Evolutionary conservation across 2,797 vertebrate species (phyloP).

Genomic region (Mergus octosetaceus): DNA sequence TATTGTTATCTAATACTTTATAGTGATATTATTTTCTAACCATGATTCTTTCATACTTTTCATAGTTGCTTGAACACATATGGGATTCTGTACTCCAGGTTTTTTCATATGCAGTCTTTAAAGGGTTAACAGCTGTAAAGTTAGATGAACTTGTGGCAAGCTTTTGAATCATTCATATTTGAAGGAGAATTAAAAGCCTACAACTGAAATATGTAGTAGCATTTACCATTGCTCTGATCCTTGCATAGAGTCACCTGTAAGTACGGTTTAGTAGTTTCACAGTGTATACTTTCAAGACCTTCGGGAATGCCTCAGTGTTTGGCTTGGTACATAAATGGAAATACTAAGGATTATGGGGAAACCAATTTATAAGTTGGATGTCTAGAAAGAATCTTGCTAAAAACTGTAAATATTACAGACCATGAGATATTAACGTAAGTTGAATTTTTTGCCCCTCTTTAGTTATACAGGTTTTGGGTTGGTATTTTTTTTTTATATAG

Average conservation of each 20-base stretch:
- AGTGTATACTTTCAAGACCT: slow-evolving; percentile 71
- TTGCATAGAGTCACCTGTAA: slow-evolving; percentile 80
- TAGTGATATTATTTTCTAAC: slow-evolving; percentile 73
- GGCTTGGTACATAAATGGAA: slow-evolving; percentile 74
- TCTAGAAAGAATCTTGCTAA: slow-evolving; percentile 76
- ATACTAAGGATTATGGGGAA: slow-evolving; percentile 69
- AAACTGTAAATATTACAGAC: slow-evolving; percentile 80
- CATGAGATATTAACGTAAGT: slow-evolving; percentile 77
- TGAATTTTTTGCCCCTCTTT: slow-evolving; percentile 69
- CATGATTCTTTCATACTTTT: slow-evolving; percentile 64
- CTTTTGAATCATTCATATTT: slow-evolving; percentile 75
- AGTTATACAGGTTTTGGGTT: slow-evolving; percentile 70
- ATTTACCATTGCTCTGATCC: slow-evolving; percentile 77
- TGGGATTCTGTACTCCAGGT: slow-evolving; percentile 61
- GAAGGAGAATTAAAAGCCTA: slow-evolving; percentile 72
- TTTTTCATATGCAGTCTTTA: slow-evolving; percentile 77
- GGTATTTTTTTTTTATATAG: slow-evolving; percentile 69
- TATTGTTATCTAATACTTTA: slow-evolving; percentile 72
- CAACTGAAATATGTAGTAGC: slow-evolving; percentile 74
- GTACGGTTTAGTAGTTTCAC: slow-evolving; percentile 78
- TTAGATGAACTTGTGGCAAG: slow-evolving; percentile 76
- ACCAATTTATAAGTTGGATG: slow-evolving; percentile 67
- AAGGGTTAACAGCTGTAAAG: slow-evolving; percentile 77
- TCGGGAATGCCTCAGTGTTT: slow-evolving; percentile 79
- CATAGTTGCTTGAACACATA: slow-evolving; percentile 60